phyloP scores from a whole-genome alignment of 1,140 invertebrate genomes.

The Calycopis cecrops region DNA sequence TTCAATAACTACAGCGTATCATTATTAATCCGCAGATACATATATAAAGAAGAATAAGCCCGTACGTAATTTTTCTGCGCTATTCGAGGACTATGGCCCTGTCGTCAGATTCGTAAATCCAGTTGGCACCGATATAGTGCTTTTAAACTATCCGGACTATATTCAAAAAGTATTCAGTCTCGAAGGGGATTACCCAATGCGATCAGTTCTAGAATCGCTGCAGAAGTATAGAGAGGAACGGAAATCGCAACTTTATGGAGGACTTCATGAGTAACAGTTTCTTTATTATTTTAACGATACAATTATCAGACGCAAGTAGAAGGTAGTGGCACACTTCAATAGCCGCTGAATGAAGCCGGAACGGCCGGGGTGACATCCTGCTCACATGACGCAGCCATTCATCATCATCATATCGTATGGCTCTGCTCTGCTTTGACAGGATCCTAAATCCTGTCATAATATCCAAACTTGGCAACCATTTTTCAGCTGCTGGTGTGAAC shows the following conservation, averaged over 20 bases:
- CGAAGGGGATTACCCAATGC: constrained; percentile 75
- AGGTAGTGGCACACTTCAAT: no score
- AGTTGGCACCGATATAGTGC: constrained; percentile 76
- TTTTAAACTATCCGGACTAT: constrained; percentile 78
- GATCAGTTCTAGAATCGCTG: constrained; percentile 77
- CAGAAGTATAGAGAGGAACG: constrained; percentile 77
- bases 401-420: no score
- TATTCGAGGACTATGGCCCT: constrained; percentile 79
- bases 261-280: constrained; percentile 77
- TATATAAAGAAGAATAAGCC: constrained; percentile 55
- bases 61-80: constrained; percentile 62
- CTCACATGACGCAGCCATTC: no score
- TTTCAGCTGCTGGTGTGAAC: no score
- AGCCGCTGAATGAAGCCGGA: no score
- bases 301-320: no score
- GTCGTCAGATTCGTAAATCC: constrained; percentile 78
- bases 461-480: no score
- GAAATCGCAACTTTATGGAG: constrained; percentile 72
- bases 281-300: neutral
- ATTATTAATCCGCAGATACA: constrained; percentile 17
- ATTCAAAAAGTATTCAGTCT: constrained; percentile 76
- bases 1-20: constrained; percentile 58
- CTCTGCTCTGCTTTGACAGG: no score
- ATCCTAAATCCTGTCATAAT: no score
- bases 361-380: no score